Evolutionary conservation across 2,888 invertebrate species (phyloP).

Genomic region (Mesochorus sp.): DNA sequence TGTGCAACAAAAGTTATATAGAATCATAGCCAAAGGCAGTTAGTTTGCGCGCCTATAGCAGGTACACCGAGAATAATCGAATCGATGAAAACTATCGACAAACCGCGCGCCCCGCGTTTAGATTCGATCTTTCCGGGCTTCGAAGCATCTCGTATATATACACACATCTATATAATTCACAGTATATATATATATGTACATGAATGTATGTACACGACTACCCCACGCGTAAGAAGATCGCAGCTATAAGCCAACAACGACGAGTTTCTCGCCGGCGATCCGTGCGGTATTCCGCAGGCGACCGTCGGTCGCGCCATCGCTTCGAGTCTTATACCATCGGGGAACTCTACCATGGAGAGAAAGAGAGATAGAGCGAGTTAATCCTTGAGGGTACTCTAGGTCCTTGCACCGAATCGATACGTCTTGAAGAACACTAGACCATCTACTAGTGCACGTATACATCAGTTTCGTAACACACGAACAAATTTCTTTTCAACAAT

Average conservation of each 20-base stretch:
- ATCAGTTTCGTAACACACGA: no score
- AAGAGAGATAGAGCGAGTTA: constrained; percentile 11
- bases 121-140: constrained; percentile 55
- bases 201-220: background rate
- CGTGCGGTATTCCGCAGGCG: constrained; percentile 49
- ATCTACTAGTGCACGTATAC: no score
- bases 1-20: background rate
- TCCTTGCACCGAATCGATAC: constrained; percentile 59
- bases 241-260: constrained; percentile 7
- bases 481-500: no score
- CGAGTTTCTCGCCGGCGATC: constrained; percentile 19
- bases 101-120: constrained; percentile 18
- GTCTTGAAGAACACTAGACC: background rate
- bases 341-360: constrained; percentile 33
- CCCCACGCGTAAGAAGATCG: constrained; percentile 36
- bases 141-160: constrained; percentile 22
- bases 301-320: constrained; percentile 36
- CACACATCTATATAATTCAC: constrained; percentile 1
- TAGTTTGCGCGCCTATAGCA: constrained; percentile 7
- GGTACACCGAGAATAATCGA: constrained; percentile 38
- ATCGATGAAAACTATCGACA: constrained; percentile 53
- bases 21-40: background rate
- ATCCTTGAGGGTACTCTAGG: constrained; percentile 55
- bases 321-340: constrained; percentile 37
- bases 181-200: background rate